Base-by-base conservation (phyloP, 2,113 vertebrate genomes). In the Caranx melampygus region DNA sequence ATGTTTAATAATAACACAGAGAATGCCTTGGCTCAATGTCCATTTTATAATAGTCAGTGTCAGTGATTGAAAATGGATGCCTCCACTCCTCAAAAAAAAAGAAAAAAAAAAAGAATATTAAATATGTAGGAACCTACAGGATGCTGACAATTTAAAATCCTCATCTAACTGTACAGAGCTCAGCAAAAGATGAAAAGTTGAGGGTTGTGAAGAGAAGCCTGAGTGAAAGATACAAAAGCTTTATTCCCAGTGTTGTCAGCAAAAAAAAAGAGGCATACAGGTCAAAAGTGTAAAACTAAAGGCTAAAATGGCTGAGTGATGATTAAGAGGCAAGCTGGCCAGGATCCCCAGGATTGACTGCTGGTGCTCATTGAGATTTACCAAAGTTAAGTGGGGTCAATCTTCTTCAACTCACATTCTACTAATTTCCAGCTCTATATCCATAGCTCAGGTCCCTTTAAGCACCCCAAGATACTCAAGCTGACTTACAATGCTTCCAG, bases 121-220 rank as follows among this genome's bases (percentile, higher is more conserved):
- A 88, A 88, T 81, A 88, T 86, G 61, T 8, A 78, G 74, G 42
- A 54, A 86, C 60, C 65, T 79, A 77, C 35, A 59, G 33, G 45
- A 75, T 76, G 84, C 87, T 86, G 78, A 86, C 59, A n/a, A 44
- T 52, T 31, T 61, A 9, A 75, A 79, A 79, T 81, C 44, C 49
- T 26, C 49, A 51, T 69, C n/a, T 57, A 64, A 79, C 65, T 75
- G 6, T 20, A 68, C 57, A 69, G 26, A 69, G 52, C 78, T 86
- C 81, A 84, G 81, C 75, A 79, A 76, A 73, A 81, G 37, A 86
- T 69, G 57, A 73, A 84, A 84, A 84, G 78, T 81, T 84, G 7
- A 31, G 47, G 33, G 52, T 37, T 69, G 21, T 52, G 57, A 88
- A 60, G 63, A 75, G 37, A 70, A 72, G 57, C 33, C 61, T 78